Conservation (phyloP, 2,797 vertebrate genomes). For the Gymnothorax javanicus region DNA sequence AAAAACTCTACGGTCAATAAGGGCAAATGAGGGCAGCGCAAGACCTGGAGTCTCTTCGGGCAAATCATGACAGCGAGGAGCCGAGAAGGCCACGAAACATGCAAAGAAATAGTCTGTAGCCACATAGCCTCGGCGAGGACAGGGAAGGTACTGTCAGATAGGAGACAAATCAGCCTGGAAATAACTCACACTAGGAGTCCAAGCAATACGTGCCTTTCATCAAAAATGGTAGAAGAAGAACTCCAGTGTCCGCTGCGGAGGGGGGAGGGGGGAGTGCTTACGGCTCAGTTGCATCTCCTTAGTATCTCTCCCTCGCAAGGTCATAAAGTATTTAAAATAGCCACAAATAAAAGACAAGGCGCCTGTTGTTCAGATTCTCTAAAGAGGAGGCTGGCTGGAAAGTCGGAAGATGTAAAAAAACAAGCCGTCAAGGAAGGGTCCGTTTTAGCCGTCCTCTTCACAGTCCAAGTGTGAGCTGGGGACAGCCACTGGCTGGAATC, state of each 20-base stretch:
- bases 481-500: background rate
- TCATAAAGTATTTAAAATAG: constrained; percentile 61
- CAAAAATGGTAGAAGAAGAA: constrained; percentile 37
- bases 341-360: constrained; percentile 68
- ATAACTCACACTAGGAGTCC: background rate
- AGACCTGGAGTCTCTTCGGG: background rate
- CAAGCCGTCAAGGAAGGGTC: background rate
- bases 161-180: background rate
- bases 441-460: background rate
- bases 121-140: constrained; percentile 30
- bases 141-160: background rate
- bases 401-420: background rate
- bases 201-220: background rate
- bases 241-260: constrained; percentile 46
- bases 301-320: constrained; percentile 50
- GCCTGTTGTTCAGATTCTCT: constrained; percentile 63
- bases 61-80: constrained; percentile 12
- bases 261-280: constrained; percentile 23
- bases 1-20: background rate
- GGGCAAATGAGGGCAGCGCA: constrained; percentile 36
- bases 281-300: constrained; percentile 48
- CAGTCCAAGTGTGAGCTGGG: background rate
- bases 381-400: constrained; percentile 49
- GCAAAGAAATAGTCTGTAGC: constrained; percentile 25
- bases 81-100: constrained; percentile 35